Percentiles rank a stretch among this genome's conserved stretches.
phyloP scores from a whole-genome alignment of 2,113 vertebrate genomes.

The Butorides virescens region DNA sequence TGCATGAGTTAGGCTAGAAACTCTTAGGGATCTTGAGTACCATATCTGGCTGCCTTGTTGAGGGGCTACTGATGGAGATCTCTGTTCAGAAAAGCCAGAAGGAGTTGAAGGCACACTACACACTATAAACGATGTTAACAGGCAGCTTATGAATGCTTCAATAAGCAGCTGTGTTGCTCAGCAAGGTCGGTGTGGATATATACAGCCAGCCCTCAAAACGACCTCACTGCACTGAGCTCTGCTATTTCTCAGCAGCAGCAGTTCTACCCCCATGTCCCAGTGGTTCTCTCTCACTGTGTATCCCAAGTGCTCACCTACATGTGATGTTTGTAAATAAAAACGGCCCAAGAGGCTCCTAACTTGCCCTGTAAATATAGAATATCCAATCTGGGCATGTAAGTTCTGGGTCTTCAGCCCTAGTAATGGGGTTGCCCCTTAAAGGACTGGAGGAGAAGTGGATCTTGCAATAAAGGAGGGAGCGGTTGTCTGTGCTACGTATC shows the following conservation, averaged over 20 bases:
- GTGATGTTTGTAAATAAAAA: background rate
- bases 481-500: background rate
- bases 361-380: background rate
- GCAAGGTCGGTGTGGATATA: fast-evolving
- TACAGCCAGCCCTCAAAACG: background rate
- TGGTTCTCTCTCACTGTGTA: fast-evolving
- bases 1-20: background rate
- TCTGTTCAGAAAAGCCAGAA: background rate
- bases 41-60: background rate
- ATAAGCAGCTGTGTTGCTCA: background rate
- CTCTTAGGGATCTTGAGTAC: background rate
- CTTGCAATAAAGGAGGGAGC: background rate
- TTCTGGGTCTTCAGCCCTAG: background rate
- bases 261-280: fast-evolving
- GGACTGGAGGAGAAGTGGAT: background rate
- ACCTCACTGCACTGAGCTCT: background rate
- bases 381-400: background rate
- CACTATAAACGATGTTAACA: background rate
- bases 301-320: background rate
- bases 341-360: background rate
- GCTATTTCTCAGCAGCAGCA: background rate
- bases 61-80: background rate
- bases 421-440: background rate
- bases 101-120: background rate
- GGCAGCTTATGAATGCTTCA: background rate